These are phyloP conservation scores for Procambarus virginalis DNA, from an alignment of 1,140 invertebrate genomes.

Conservation along the genomic window DNA sequence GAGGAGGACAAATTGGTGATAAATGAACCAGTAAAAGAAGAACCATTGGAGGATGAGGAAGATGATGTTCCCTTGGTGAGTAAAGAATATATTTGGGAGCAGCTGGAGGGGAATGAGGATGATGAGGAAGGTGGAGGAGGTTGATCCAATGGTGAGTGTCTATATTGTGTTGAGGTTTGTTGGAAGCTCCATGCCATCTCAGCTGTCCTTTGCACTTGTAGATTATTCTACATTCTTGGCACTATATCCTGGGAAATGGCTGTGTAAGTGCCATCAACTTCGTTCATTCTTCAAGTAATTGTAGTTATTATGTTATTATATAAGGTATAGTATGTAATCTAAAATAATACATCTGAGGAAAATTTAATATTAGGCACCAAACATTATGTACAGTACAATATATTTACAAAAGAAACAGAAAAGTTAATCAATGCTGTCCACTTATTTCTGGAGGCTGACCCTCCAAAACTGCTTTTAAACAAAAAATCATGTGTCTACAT, in stretches of 20 bases:
- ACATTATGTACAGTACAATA: too few relatives aligned
- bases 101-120: constrained; percentile 44
- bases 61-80: constrained; percentile 65
- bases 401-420: too few relatives aligned
- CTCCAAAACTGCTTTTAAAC: too few relatives aligned
- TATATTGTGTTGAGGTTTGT: background rate
- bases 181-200: background rate
- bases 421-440: too few relatives aligned
- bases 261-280: background rate
- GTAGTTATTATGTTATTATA: too few relatives aligned
- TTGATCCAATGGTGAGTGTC: constrained; percentile 65
- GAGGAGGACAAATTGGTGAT: constrained; percentile 70
- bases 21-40: constrained; percentile 65
- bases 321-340: too few relatives aligned
- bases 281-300: background rate
- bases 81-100: constrained; percentile 33
- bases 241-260: background rate
- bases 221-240: background rate
- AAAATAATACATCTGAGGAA: too few relatives aligned
- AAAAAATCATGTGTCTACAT: too few relatives aligned
- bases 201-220: background rate
- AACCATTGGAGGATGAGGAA: constrained; percentile 63
- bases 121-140: constrained; percentile 56
- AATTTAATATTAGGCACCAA: too few relatives aligned
- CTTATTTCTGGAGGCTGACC: too few relatives aligned